Percentiles rank a stretch among this genome's conserved stretches.
These are phyloP conservation scores for Myzus persicae DNA, from an alignment of 1,140 invertebrate species.

Conservation along the genomic window DNA sequence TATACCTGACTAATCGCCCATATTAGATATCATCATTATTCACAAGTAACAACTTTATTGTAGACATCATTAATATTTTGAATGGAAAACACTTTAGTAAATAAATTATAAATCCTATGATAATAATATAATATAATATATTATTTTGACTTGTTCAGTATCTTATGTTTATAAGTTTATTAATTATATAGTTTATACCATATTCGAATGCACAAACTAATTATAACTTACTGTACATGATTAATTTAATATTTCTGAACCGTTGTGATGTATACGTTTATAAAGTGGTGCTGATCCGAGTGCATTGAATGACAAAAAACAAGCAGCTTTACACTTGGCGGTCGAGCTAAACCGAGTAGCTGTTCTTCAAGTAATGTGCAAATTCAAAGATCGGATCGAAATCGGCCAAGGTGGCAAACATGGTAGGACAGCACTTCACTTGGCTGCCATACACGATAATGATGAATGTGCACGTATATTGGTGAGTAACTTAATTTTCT, in stretches of 20 bases:
- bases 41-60: neutral
- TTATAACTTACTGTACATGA: neutral
- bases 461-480: conserved; percentile 79
- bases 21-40: too few relatives aligned
- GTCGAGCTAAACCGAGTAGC: conserved; percentile 77
- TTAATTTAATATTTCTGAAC: neutral
- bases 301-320: conserved; percentile 77
- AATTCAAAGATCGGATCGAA: conserved; percentile 73
- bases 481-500: conserved; percentile 68
- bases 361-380: conserved; percentile 73
- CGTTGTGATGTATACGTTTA: conserved; percentile 32
- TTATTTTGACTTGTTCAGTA: neutral
- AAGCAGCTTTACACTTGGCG: conserved; percentile 80
- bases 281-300: conserved; percentile 73
- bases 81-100: neutral
- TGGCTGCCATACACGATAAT: conserved; percentile 83
- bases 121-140: neutral
- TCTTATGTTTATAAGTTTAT: neutral
- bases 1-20: neutral
- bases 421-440: conserved; percentile 79
- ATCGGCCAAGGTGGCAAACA: conserved; percentile 79
- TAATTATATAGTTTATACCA: neutral
- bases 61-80: neutral
- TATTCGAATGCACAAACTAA: neutral
- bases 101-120: neutral